Evolutionary conservation across 2,113 vertebrate species (phyloP), one percentile per base, ranked within the genome.

Genomic region (Rissa tridactyla): DNA sequence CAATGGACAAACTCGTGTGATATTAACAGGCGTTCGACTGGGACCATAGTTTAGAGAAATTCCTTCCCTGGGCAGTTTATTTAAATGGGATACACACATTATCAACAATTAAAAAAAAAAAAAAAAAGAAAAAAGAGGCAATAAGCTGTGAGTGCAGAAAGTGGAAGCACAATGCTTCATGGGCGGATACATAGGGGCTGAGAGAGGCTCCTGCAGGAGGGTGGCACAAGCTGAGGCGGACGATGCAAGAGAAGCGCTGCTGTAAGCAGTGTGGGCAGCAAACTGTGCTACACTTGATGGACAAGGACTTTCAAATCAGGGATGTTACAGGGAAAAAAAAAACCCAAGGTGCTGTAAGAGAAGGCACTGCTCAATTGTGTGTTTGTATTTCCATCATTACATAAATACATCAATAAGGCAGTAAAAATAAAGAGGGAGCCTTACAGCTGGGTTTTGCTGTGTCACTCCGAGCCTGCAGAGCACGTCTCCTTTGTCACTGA

Each of bases 401-500:
- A 57, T 11, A 49, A 86, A 68, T 13, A 51, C 58, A 81, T 70
- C 38, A 51, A 27, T 16, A 64, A 62, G 46, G 71, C 57, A 93
- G 81, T 52, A 62, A 44, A 68, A 92, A 25, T 21, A 73, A 96
- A 57, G 27, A 68, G n/a, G n/a, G 80, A 70, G 58, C 61, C 99
- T 98, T 98, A 99, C 99, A 66, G 98, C 98, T 9, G 99, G 99
- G 7, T 98, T 99, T 84, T 99, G 97, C 36, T 98, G 86, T 3
- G 99, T 98, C 89, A 99, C 99, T 47, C 98, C 99, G 71, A 99
- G 98, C 52, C 99, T 98, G 93, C 99, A 99, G 66, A 99, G 98
- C 76, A 99, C 99, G 0, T 99, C 99, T n/a, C 99, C 99, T 94
- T 99, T 99, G 98, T 98, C 99, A 89, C 99, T 99, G 96, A 99